Conservation (phyloP, 1,140 invertebrate species). For the Matsumurasca onukii region DNA sequence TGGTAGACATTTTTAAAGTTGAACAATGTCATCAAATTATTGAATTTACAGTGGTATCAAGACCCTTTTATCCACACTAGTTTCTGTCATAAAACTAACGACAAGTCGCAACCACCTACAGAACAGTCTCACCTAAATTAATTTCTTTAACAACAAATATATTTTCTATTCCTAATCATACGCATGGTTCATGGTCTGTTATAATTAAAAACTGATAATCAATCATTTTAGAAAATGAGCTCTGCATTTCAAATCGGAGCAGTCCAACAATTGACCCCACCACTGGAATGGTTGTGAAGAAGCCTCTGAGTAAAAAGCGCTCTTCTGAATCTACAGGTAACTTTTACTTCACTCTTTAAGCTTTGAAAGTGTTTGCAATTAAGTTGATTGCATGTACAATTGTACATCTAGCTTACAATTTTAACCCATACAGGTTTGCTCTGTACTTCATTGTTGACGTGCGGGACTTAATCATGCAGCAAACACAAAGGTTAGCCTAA, state of each 20-base stretch:
- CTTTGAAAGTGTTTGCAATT: background rate
- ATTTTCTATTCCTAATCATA: too few species aligned
- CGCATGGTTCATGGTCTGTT: background rate
- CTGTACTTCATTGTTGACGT: background rate
- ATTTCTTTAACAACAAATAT: background rate
- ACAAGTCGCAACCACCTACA: too few species aligned
- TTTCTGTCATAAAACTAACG: background rate
- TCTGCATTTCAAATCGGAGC: background rate
- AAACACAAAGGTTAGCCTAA: background rate
- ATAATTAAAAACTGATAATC: background rate
- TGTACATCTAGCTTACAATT: background rate
- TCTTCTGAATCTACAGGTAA: slow-evolving; percentile 21
- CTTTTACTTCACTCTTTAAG: background rate
- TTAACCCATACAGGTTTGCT: background rate
- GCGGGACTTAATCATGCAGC: background rate
- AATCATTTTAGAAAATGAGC: background rate
- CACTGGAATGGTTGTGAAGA: background rate
- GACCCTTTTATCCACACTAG: background rate
- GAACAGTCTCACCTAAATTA: background rate
- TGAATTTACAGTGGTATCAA: too few species aligned
- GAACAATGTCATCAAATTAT: too few species aligned
- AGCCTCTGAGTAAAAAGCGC: slow-evolving; percentile 12
- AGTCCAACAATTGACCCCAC: slow-evolving; percentile 6
- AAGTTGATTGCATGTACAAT: background rate
- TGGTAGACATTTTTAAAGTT: too few species aligned